phyloP scores from a whole-genome alignment of 2,888 invertebrate species.

The Ectemnius cavifrons region DNA sequence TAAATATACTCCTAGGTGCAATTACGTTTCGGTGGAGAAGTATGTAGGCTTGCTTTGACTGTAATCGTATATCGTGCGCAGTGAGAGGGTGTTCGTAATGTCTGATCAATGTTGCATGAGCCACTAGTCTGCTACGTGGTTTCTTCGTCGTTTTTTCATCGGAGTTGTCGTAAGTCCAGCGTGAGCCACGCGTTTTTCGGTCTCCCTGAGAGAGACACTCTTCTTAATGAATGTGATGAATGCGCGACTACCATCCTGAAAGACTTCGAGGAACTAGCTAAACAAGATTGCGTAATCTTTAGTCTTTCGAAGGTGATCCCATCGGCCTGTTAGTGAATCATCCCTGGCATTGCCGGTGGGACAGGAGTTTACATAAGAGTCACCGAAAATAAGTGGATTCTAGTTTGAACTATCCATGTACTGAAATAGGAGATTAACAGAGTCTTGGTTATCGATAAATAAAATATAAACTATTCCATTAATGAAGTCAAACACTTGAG shows the following conservation, averaged over 20 bases:
- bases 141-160: slow-evolving; percentile 26
- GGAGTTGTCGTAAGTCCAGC: no score
- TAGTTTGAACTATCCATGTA: not conserved
- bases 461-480: no score
- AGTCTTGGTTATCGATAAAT: no score
- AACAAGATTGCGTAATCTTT: no score
- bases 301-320: not conserved
- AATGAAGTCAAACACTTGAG: no score
- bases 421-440: no score
- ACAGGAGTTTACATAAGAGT: slow-evolving; percentile 58
- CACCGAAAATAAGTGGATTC: slow-evolving; percentile 52
- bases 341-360: slow-evolving; percentile 44
- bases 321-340: slow-evolving; percentile 43
- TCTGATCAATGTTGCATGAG: slow-evolving; percentile 64
- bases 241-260: no score
- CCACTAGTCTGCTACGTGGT: slow-evolving; percentile 57
- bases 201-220: no score
- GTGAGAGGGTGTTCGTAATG: slow-evolving; percentile 47
- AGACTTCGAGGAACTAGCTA: no score
- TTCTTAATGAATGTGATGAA: no score
- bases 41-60: slow-evolving; percentile 36
- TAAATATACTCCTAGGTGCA: slow-evolving; percentile 32
- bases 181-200: no score
- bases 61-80: slow-evolving; percentile 49
- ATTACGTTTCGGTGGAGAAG: slow-evolving; percentile 32